Conservation (phyloP, 2,113 vertebrate species). For the Tretioscincus oriximinensis region DNA sequence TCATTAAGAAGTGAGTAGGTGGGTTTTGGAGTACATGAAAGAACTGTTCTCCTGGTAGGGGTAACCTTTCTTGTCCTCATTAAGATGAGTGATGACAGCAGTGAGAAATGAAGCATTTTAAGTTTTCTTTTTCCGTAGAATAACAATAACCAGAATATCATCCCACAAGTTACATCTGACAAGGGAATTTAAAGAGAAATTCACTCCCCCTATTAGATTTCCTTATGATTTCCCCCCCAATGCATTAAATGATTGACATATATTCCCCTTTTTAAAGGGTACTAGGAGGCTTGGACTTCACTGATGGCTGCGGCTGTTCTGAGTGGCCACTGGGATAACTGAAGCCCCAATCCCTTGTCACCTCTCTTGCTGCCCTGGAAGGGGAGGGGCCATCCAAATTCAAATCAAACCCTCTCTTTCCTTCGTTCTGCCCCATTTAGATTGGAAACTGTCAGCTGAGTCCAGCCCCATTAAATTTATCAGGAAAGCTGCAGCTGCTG, state of each 20-base stretch:
- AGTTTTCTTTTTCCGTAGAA: slow-evolving; percentile 50
- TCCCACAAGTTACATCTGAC: slow-evolving; percentile 55
- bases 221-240: slow-evolving; percentile 30
- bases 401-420: too few species aligned
- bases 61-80: slow-evolving; percentile 69
- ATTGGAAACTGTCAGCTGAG: too few species aligned
- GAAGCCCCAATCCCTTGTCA: too few species aligned
- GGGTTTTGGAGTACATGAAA: slow-evolving; percentile 67
- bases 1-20: slow-evolving; percentile 68
- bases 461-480: too few species aligned
- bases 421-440: too few species aligned
- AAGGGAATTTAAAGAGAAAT: slow-evolving; percentile 50
- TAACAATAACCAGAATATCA: slow-evolving; percentile 61
- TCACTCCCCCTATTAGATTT: slow-evolving; percentile 46
- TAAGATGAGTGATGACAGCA: slow-evolving; percentile 68
- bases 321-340: too few species aligned
- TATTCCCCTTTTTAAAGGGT: slow-evolving; percentile 21
- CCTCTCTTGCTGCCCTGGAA: too few species aligned
- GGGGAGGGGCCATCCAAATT: too few species aligned
- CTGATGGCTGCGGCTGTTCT: too few species aligned
- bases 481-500: too few species aligned
- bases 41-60: slow-evolving; percentile 56
- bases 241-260: slow-evolving; percentile 43
- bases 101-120: slow-evolving; percentile 57
- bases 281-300: too few species aligned